A percentile compares a stretch with the other conserved stretches of the same genome.
phyloP scores from a whole-genome alignment of 2,113 vertebrate species.

The Cavia aperea region DNA sequence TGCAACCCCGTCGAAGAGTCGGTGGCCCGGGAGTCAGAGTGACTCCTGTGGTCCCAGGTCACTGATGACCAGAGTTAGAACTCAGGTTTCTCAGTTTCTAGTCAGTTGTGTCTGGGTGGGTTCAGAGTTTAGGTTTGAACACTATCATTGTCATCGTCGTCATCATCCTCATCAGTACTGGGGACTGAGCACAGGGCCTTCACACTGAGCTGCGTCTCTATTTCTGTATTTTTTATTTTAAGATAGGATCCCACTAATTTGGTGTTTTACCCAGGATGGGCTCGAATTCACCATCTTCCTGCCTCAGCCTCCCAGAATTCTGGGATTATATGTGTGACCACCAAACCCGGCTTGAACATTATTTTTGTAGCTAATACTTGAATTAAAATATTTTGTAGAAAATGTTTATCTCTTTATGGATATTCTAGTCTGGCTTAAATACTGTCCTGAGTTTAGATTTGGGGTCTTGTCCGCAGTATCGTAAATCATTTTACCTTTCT shows the following conservation, averaged over 20 bases:
- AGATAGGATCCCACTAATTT: neutral
- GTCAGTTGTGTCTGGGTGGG: neutral
- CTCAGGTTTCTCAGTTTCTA: neutral
- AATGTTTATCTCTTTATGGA: neutral
- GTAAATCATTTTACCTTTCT: conserved; percentile 39
- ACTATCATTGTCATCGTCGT: neutral
- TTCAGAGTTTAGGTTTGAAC: conserved; percentile 23
- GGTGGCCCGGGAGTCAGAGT: neutral
- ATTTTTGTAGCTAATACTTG: conserved; percentile 18
- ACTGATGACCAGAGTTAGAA: neutral
- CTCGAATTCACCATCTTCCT: neutral
- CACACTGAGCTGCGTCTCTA: neutral
- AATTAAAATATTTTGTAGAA: neutral
- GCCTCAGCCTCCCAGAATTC: neutral
- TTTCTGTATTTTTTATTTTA: neutral
- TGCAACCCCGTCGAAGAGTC: neutral
- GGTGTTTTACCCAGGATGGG: neutral
- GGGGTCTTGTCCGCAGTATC: neutral
- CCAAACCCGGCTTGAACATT: neutral
- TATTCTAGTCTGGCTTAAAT: conserved; percentile 11
- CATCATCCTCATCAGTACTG: neutral
- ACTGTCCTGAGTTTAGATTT: neutral
- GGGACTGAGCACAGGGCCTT: neutral
- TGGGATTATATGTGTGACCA: neutral
- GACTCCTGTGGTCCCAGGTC: neutral